Evolutionary conservation across 2,113 vertebrate genomes (phyloP).

Genomic region (Carlito syrichta): DNA sequence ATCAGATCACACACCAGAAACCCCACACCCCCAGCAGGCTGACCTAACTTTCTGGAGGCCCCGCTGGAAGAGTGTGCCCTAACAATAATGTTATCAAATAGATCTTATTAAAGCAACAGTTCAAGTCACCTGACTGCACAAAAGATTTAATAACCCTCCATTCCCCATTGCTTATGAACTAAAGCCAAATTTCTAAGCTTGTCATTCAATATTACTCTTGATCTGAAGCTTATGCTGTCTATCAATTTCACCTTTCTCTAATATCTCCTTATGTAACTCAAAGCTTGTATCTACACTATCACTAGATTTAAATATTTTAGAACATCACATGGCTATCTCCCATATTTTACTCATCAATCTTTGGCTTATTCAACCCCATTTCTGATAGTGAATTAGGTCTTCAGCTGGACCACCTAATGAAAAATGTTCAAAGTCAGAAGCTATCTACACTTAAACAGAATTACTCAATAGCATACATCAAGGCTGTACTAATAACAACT

Average conservation of each 20-base stretch:
- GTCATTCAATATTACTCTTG: neutral
- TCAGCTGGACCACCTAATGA: neutral
- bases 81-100: neutral
- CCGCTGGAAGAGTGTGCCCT: too few relatives aligned
- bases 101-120: neutral
- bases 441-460: neutral
- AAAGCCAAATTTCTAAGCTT: neutral
- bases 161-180: neutral
- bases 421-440: constrained; percentile 3
- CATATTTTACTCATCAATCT: neutral
- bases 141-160: neutral
- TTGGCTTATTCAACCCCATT: neutral
- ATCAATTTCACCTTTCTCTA: neutral
- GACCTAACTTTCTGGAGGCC: too few relatives aligned
- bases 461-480: neutral
- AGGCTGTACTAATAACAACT: neutral
- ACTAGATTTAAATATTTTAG: neutral
- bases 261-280: neutral
- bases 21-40: too few relatives aligned
- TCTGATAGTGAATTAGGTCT: neutral
- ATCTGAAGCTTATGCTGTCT: neutral
- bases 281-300: neutral
- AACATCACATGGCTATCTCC: neutral
- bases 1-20: too few relatives aligned
- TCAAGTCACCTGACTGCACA: neutral